Evolutionary conservation across 2,888 invertebrate species (phyloP), one percentile per base, ranked within the genome.

Genomic region (Plagodis pulveraria): DNA sequence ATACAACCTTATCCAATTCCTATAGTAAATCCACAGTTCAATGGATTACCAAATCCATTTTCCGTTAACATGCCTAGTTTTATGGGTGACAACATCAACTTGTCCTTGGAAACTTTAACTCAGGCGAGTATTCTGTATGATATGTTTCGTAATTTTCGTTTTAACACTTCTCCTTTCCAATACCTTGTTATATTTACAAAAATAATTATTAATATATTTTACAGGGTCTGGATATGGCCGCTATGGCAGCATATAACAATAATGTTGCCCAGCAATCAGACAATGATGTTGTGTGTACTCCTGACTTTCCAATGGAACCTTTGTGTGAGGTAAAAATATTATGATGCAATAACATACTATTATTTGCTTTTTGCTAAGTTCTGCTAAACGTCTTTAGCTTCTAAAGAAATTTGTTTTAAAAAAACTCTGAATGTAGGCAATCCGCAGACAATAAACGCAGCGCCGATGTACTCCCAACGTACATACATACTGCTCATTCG

Each of bases 281-380:
- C 69, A 86, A 91, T 73, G 91, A 89, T 74, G 93, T 95, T 10
- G 94, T 95, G 12, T 95, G 95, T 65, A 95, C 95, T 0, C 95
- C 95, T 0, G 95, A 95, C 77, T 87, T 93, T 55, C 91, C 91
- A 5, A 58, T 93, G 71, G 92, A 92, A 62, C 90, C 92, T 10
- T 67, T 91, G 45, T 91, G 91, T 64, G 92, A 93, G 86, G 91
- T 92, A 82, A 74, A 44, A 41, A 42, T 33, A 35, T 33, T 5
- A 40, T 11, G 11, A 9, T 32, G 22, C 22, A 1, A 22, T 22
- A 22, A 22, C 22, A 22, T 22, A 22, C 22, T 22, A 22, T 22
- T 2, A 22, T 22, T 22, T 22, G 22, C 22, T 22, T 22, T 22
- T 22, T 22, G 22, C 1, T 22, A 22, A 22, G 4, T 22, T 22